Base-by-base conservation (phyloP, 2,113 vertebrate species). In the Phoenicopterus ruber region DNA sequence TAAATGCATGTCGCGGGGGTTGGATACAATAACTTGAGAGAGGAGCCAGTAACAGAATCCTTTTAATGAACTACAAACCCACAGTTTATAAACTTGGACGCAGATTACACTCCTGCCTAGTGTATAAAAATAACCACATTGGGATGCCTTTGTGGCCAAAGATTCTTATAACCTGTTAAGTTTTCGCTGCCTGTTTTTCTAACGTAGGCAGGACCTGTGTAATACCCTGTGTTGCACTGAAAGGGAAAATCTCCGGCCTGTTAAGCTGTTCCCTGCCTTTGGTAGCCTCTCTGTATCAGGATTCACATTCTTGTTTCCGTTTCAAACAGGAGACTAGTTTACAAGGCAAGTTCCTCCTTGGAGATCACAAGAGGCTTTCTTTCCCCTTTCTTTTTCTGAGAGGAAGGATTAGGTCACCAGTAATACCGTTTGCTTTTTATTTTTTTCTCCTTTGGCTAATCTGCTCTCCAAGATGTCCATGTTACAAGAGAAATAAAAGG, bases 291-390 rank as follows among this genome's bases (percentile, higher is more conserved):
- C 93, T 63, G 93, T 96, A 96, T 97, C 96, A 95, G 88, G 91
- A 96, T 93, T 95, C 93, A 93, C 94, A 86, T 97, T 97, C 93
- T 97, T 97, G 95, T 97, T 97, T 97, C 94, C 13, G 63, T 97
- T 97, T 97, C 96, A 95, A 94, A 93, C 96, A 80, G 94, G 76
- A 94, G 96, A 95, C 86, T 91, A 95, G 94, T 98, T 97, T 97
- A 97, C 97, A 97, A 95, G 95, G 94, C 95, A 88, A 96, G 96
- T 95, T 97, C 88, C 97, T 96, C 91, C 96, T 95, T 88, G 92
- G 93, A 95, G 94, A 97, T 97, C 94, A 95, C 94, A 97, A 97
- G 96, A 96, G 83, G 78, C 89, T 97, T 97, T 89, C 80, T 97
- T 93, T 95, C 91, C 74, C 92, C 59, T 97, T 96, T 97, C 93